Evolutionary conservation across 2,888 invertebrate species (phyloP).

Genomic region (Ceriagrion tenellum): DNA sequence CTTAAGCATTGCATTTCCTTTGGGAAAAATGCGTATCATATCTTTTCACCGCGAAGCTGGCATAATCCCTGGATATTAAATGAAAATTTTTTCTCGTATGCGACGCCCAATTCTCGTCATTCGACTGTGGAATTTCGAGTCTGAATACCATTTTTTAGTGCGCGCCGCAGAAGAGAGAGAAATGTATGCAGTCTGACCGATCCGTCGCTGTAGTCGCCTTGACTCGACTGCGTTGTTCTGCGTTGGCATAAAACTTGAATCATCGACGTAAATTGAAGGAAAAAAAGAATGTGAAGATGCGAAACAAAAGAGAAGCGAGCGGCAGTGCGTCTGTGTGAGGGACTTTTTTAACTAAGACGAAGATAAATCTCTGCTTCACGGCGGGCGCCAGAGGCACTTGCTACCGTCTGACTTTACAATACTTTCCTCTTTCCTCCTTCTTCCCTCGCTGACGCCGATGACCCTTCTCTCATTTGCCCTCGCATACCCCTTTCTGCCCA

Average conservation of each 20-base stretch:
- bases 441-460: background rate
- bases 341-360: conserved; percentile 18
- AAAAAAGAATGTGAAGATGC: background rate
- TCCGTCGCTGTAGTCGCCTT: background rate
- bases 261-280: background rate
- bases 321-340: background rate
- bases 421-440: background rate
- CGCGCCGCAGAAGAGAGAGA: background rate
- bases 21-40: too few relatives aligned
- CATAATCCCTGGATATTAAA: too few relatives aligned
- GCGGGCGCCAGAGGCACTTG: conserved; percentile 47
- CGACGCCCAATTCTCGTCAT: too few relatives aligned
- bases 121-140: background rate
- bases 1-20: too few relatives aligned
- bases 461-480: background rate
- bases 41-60: too few relatives aligned
- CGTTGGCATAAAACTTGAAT: background rate
- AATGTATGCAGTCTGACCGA: background rate
- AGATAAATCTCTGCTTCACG: conserved; percentile 39
- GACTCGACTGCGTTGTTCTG: background rate
- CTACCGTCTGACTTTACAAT: conserved; percentile 55
- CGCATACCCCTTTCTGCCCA: background rate
- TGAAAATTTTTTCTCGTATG: too few relatives aligned
- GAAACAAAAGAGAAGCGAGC: background rate
- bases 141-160: background rate